A percentile compares a stretch with the other conserved stretches of the same genome.
Conservation (phyloP, 2,797 vertebrate species). For the Phalanger gymnotis region DNA sequence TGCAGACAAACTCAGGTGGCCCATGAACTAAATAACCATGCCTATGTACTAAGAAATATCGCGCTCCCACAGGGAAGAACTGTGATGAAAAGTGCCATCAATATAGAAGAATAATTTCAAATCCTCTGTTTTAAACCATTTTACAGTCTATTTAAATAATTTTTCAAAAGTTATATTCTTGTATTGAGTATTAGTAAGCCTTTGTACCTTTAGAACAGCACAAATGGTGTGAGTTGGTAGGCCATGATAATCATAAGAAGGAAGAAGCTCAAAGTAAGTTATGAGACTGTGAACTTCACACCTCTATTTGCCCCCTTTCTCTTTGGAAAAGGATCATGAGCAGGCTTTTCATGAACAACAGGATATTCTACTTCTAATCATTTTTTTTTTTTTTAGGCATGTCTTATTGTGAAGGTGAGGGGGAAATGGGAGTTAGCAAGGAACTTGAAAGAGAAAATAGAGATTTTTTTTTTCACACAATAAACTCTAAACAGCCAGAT, state of each 20-base stretch:
- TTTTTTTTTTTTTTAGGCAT: neutral
- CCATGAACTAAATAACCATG: neutral
- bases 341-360: neutral
- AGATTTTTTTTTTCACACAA: neutral
- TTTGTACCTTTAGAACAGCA: neutral
- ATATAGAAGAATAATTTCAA: neutral
- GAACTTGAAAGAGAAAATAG: neutral
- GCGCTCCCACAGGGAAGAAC: neutral
- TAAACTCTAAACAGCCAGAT: neutral
- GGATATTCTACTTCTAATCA: neutral
- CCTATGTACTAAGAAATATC: neutral
- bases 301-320: neutral
- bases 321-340: neutral
- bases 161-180: neutral
- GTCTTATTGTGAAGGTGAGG: neutral
- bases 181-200: neutral
- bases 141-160: neutral
- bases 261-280: neutral
- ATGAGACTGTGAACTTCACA: neutral
- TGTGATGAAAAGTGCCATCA: neutral
- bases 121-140: neutral
- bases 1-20: neutral
- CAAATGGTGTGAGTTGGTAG: neutral
- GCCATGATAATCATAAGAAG: neutral
- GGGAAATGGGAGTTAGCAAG: neutral